A percentile compares a stretch with the other conserved stretches of the same genome.
These are phyloP conservation scores for Drosophila rellima DNA, from an alignment of 2,888 invertebrate genomes.

Conservation along the genomic window DNA sequence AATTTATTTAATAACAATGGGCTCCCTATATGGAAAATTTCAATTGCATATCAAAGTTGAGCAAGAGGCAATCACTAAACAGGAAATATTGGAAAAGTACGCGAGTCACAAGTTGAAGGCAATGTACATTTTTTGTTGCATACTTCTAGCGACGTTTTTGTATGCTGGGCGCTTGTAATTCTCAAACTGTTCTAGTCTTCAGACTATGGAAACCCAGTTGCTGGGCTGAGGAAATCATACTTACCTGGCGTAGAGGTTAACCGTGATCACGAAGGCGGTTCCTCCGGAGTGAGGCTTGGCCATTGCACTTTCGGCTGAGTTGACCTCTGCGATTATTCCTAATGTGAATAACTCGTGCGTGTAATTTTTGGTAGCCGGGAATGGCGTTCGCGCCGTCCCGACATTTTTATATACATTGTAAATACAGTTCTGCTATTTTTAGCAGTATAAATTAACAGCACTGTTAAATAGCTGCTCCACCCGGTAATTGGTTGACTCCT, in stretches of 20 bases:
- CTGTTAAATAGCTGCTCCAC: no score
- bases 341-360: conserved; percentile 91
- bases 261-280: conserved; percentile 85
- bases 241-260: conserved; percentile 84
- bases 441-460: no score
- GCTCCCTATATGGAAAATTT: no score
- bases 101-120: background rate
- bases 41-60: background rate
- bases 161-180: conserved; percentile 13
- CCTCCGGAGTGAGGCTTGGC: conserved; percentile 84
- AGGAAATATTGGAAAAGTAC: background rate
- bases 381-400: conserved; percentile 89
- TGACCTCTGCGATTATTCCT: conserved; percentile 92
- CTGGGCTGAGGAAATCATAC: conserved; percentile 67
- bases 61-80: background rate
- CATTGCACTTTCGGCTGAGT: conserved; percentile 90
- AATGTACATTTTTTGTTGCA: conserved; percentile 2
- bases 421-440: background rate
- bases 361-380: conserved; percentile 90
- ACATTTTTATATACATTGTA: conserved; percentile 50
- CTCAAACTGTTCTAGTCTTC: conserved; percentile 32
- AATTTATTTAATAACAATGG: no score
- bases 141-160: conserved; percentile 17
- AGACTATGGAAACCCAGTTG: background rate
- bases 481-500: no score